Conservation (phyloP, 2,113 vertebrate genomes). For the Forbesichthys agassizii region DNA sequence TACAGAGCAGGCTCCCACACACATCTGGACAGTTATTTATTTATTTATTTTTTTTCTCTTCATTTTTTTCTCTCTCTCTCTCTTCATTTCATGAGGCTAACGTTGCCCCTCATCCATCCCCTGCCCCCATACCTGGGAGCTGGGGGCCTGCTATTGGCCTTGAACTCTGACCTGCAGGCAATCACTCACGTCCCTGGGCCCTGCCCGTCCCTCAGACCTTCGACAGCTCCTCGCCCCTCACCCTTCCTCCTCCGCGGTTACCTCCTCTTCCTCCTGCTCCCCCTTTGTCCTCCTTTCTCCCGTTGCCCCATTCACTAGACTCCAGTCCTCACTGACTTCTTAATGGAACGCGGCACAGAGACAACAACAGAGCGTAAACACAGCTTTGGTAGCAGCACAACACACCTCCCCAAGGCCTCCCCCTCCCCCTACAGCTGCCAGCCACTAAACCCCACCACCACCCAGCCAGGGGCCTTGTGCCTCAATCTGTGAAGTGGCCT, state of each 20-base stretch:
- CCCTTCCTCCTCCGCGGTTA: background rate
- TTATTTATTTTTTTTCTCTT: constrained; percentile 13
- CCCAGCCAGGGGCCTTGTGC: constrained; percentile 52
- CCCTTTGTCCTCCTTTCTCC: constrained; percentile 48
- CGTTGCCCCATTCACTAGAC: constrained; percentile 38
- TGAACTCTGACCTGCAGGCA: constrained; percentile 76
- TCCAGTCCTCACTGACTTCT: constrained; percentile 55
- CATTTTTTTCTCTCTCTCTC: constrained; percentile 35
- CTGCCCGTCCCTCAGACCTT: constrained; percentile 65
- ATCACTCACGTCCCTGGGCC: constrained; percentile 84
- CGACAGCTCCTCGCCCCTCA: constrained; percentile 69
- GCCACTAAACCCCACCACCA: constrained; percentile 22
- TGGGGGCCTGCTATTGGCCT: constrained; percentile 71
- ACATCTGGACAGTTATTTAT: constrained; percentile 42
- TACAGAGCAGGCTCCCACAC: constrained; percentile 32
- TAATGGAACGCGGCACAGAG: constrained; percentile 53
- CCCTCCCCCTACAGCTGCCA: constrained; percentile 53
- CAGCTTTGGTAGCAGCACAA: constrained; percentile 65
- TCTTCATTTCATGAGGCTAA: background rate
- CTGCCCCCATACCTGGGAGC: constrained; percentile 69
- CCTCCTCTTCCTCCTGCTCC: constrained; percentile 59
- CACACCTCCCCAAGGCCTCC: constrained; percentile 54
- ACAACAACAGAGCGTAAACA: constrained; percentile 66
- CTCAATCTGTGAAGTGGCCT: constrained; percentile 71
- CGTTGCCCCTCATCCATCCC: constrained; percentile 47